A percentile compares a stretch with the other conserved stretches of the same genome.
phyloP scores from a whole-genome alignment of 2,888 invertebrate genomes.

The Belgica antarctica region DNA sequence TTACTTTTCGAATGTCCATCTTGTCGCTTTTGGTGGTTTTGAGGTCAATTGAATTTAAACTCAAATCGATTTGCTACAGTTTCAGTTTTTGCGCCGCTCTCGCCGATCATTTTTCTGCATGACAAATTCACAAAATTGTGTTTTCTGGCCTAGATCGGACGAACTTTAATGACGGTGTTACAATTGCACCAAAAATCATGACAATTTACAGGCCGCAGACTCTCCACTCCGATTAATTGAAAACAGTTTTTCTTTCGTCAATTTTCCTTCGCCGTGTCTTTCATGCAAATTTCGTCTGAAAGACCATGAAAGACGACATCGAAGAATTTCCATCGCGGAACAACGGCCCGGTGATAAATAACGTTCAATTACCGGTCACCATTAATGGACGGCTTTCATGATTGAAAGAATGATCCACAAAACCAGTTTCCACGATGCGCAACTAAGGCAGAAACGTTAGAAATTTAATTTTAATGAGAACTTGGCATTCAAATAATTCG shows the following conservation, averaged over 20 bases:
- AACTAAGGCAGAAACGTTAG: too few species aligned
- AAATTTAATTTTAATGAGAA: constrained; percentile 4
- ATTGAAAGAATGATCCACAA: neutral
- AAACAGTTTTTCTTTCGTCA: neutral
- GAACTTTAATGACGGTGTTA: neutral
- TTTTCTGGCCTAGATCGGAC: neutral
- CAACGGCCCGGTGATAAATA: neutral
- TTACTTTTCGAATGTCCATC: neutral
- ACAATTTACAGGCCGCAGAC: too few species aligned
- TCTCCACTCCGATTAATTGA: constrained; percentile 11
- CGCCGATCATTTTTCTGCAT: neutral
- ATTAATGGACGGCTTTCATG: neutral
- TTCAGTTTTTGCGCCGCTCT: too few species aligned
- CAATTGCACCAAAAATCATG: too few species aligned
- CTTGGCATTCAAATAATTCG: constrained; percentile 4
- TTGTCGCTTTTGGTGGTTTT: neutral
- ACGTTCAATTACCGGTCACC: neutral
- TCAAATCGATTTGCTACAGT: neutral
- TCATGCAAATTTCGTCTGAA: constrained; percentile 11
- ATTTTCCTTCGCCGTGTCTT: neutral
- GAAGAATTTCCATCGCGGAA: neutral
- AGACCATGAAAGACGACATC: too few species aligned
- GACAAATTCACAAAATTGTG: neutral
- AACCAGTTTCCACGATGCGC: neutral
- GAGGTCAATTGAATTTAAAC: neutral